Evolutionary conservation across 2,888 invertebrate genomes (phyloP).

Genomic region (Tridacna crocea): DNA sequence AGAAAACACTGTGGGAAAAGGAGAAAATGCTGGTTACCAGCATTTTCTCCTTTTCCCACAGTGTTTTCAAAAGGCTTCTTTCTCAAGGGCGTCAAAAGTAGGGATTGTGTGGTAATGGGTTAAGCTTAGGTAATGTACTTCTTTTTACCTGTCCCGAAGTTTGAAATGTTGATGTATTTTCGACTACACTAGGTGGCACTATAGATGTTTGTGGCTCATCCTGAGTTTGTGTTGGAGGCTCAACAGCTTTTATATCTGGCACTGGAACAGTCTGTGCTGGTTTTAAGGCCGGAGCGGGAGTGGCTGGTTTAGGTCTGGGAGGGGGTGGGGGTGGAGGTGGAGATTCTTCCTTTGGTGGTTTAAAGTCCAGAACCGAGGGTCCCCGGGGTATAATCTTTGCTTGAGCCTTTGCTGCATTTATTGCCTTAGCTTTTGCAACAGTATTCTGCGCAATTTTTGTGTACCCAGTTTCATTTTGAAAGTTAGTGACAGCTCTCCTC

Average conservation of each 20-base stretch:
- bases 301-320: slow-evolving; percentile 12
- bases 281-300: background rate
- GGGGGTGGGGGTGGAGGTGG: slow-evolving; percentile 44
- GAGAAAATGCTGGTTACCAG: too few relatives aligned
- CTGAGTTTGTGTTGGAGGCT: slow-evolving; percentile 57
- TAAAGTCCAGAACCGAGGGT: slow-evolving; percentile 55
- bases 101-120: background rate
- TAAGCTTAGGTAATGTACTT: background rate
- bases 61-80: too few relatives aligned
- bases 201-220: slow-evolving; percentile 49
- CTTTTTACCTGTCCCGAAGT: background rate
- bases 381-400: slow-evolving; percentile 51
- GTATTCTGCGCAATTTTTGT: slow-evolving; percentile 83
- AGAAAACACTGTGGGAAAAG: too few relatives aligned
- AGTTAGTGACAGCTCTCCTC: slow-evolving; percentile 94
- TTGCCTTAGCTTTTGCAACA: slow-evolving; percentile 26
- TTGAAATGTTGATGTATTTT: background rate
- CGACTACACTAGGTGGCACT: background rate
- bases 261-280: background rate
- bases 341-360: slow-evolving; percentile 37
- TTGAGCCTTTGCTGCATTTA: slow-evolving; percentile 29
- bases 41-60: too few relatives aligned
- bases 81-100: too few relatives aligned
- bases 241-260: slow-evolving; percentile 21
- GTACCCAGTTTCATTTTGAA: slow-evolving; percentile 96